A percentile compares a stretch with the other conserved stretches of the same genome.
Conservation (phyloP, 2,888 invertebrate species). For the Melolontha melolontha region DNA sequence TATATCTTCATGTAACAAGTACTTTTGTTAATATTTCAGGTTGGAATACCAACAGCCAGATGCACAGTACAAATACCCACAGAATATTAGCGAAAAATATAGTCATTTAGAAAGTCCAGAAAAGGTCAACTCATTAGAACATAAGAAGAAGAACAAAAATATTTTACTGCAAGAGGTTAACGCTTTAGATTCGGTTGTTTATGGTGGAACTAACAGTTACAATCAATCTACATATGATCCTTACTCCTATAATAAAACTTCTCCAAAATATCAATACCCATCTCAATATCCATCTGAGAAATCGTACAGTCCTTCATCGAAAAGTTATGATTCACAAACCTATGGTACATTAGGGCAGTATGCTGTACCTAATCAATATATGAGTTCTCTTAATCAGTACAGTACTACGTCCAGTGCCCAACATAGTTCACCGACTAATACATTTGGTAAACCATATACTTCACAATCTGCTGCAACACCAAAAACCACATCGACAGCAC, state of each 20-base stretch:
- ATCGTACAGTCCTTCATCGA: slow-evolving; percentile 37
- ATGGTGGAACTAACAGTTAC: slow-evolving; percentile 58
- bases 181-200: slow-evolving; percentile 59
- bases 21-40: slow-evolving; percentile 14
- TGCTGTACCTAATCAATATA: slow-evolving; percentile 41
- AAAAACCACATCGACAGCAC: slow-evolving; percentile 5
- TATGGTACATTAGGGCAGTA: slow-evolving; percentile 42
- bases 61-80: slow-evolving; percentile 43
- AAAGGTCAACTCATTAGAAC: slow-evolving; percentile 63
- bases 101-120: slow-evolving; percentile 64
- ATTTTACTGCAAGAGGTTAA: slow-evolving; percentile 59
- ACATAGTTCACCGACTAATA: slow-evolving; percentile 42
- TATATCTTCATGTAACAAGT: too few relatives aligned
- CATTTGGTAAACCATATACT: slow-evolving; percentile 45
- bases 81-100: slow-evolving; percentile 57
- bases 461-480: slow-evolving; percentile 10
- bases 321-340: slow-evolving; percentile 40
- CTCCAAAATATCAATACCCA: slow-evolving; percentile 28
- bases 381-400: slow-evolving; percentile 29
- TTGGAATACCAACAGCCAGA: slow-evolving; percentile 37
- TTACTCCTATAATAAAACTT: slow-evolving; percentile 29
- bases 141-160: slow-evolving; percentile 57
- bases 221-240: slow-evolving; percentile 55
- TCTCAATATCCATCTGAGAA: slow-evolving; percentile 15
- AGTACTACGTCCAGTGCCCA: slow-evolving; percentile 13